These are phyloP conservation scores for Zenarchopterus dispar DNA, from an alignment of 2,797 vertebrate species.

Conservation along the genomic window DNA sequence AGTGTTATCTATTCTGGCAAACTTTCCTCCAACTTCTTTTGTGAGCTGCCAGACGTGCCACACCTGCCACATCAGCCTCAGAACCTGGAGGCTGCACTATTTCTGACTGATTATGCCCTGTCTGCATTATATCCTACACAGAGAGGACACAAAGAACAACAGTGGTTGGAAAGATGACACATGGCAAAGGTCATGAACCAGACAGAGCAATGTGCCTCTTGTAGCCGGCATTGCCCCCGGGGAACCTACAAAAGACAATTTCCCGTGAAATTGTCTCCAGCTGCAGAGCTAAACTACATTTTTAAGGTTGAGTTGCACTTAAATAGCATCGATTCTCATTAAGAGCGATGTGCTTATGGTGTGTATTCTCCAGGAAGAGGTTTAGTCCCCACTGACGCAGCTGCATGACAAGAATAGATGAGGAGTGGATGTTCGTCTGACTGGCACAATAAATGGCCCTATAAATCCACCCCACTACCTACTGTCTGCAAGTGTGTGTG, in stretches of 20 bases:
- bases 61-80: slow-evolving; percentile 16
- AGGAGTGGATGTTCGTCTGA: slow-evolving; percentile 46
- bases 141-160: slow-evolving; percentile 26
- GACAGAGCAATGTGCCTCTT: slow-evolving; percentile 38
- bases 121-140: neutral
- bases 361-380: slow-evolving; percentile 48
- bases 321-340: slow-evolving; percentile 43
- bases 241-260: slow-evolving; percentile 38
- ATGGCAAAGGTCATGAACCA: slow-evolving; percentile 47
- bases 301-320: slow-evolving; percentile 9
- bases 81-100: slow-evolving; percentile 6
- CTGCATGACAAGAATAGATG: slow-evolving; percentile 64
- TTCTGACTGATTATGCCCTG: slow-evolving; percentile 7
- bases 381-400: slow-evolving; percentile 54
- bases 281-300: slow-evolving; percentile 26
- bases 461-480: slow-evolving; percentile 63
- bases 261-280: slow-evolving; percentile 47
- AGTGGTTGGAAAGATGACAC: slow-evolving; percentile 28
- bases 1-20: slow-evolving; percentile 3
- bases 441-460: slow-evolving; percentile 63
- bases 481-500: slow-evolving; percentile 14
- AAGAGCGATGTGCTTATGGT: slow-evolving; percentile 27
- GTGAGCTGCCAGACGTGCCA: slow-evolving; percentile 17
- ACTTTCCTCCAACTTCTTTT: slow-evolving; percentile 1
- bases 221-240: slow-evolving; percentile 22